Base-by-base conservation (phyloP, 2,888 invertebrate genomes). In the Apamea sordens region DNA sequence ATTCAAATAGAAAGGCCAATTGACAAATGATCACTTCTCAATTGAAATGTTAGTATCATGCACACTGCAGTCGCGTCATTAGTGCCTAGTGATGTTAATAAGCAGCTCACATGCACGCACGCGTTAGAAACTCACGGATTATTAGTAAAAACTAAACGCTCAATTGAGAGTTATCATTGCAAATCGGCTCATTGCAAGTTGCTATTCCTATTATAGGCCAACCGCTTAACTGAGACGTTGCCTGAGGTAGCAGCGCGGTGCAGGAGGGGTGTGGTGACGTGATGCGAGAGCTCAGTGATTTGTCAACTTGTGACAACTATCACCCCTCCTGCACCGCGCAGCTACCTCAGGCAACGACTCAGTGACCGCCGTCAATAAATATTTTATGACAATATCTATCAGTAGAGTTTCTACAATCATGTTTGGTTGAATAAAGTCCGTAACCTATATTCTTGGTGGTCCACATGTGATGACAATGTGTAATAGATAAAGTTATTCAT, bases 31-130 rank as follows among this genome's bases (percentile, higher is more conserved):
- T 84, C 32, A 73, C 83, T 73, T 73, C 83, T 73, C 83, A 77
- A 80, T 77, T 82, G 81, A 79, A 75, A 70, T 81, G 63, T 92
- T 82, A 92, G 88, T 89, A 56, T 73, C 89, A 90, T 88, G 89
- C 89, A 87, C 83, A 90, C 88, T 59, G 61, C 88, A 91, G 84
- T 86, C 86, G 88, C 88, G 21, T 63, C 13, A 77, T 92, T 87
- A 92, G 87, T 87, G 88, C 85, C 73, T 86, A 91, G 85, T 88
- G 21, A 71, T 76, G 86, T 92, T 90, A 92, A 59, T 76, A 88
- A 89, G 89, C 91, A 21, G 89, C 87, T 72, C 63, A 67, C 86
- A 89, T 44, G 82, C 84, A 70, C 82, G 77, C 78, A 74, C 83
- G 56, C 36, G 75, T 90, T 89, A 91, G 65, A 76, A 69, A 82